Percentiles rank a stretch among this genome's conserved stretches.
phyloP scores from a whole-genome alignment of 2,888 invertebrate species.

The Lagria hirta region DNA sequence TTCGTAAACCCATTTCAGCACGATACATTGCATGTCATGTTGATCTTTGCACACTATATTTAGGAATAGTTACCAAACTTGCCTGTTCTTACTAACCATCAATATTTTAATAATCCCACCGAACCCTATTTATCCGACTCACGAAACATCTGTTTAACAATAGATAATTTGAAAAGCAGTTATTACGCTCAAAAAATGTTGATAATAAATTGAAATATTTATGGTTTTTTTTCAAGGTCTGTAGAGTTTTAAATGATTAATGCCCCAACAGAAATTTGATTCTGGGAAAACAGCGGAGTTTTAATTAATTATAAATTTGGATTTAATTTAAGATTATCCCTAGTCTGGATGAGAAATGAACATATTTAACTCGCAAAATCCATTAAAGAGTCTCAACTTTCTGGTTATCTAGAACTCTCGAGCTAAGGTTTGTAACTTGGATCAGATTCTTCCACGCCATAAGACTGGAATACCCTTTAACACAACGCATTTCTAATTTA shows the following conservation, averaged over 20 bases:
- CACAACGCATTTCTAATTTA: conserved; percentile 15
- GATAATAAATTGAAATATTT: conserved; percentile 10
- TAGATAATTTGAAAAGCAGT: conserved; percentile 7
- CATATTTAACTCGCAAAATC: conserved; percentile 46
- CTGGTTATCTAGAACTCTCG: conserved; percentile 39
- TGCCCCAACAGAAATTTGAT: conserved; percentile 2
- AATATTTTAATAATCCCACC: conserved; percentile 27
- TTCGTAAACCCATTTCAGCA: conserved; percentile 28
- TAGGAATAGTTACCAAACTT: conserved; percentile 33
- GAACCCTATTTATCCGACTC: conserved; percentile 25
- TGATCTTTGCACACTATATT: conserved; percentile 30
- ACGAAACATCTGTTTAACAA: conserved; percentile 13
- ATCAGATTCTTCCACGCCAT: conserved; percentile 38
- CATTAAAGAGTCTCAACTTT: conserved; percentile 46
- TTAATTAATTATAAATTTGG: conserved; percentile 40
- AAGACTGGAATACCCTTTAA: conserved; percentile 35
- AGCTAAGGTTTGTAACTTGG: conserved; percentile 33
- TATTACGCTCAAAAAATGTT: conserved; percentile 2
- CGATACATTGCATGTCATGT: conserved; percentile 41
- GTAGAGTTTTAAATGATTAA: conserved; percentile 1
- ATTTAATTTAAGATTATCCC: conserved; percentile 36
- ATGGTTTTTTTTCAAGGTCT: background rate
- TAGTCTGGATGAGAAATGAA: conserved; percentile 39
- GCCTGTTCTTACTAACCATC: conserved; percentile 21
- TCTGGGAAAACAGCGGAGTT: conserved; percentile 25